These are phyloP conservation scores for Menidia menidia DNA, from an alignment of 2,797 vertebrate genomes.

Conservation along the genomic window DNA sequence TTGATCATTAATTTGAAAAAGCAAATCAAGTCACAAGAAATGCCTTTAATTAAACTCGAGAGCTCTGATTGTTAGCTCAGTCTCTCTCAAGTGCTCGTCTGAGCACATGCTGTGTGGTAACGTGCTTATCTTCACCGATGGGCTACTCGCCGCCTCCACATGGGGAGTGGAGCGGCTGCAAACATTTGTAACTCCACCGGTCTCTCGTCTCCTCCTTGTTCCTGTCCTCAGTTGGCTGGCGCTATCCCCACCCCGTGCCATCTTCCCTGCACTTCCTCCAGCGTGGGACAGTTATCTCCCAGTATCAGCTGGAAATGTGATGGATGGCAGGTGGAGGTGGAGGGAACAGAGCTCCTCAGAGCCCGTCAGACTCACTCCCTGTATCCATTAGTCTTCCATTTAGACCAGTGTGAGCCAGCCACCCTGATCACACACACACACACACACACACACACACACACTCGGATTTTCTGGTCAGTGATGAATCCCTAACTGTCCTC, in stretches of 20 bases:
- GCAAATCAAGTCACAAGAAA: slow-evolving; percentile 20
- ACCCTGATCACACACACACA: slow-evolving; percentile 62
- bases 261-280: slow-evolving; percentile 36
- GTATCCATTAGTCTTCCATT: slow-evolving; percentile 80
- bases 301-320: slow-evolving; percentile 78
- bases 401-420: slow-evolving; percentile 71
- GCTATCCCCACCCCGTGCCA: slow-evolving; percentile 17
- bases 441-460: slow-evolving; percentile 55
- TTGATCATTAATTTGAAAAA: slow-evolving; percentile 19
- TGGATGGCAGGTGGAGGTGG: slow-evolving; percentile 71
- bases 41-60: slow-evolving; percentile 3
- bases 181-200: slow-evolving; percentile 46
- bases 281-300: slow-evolving; percentile 77
- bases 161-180: slow-evolving; percentile 29
- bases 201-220: slow-evolving; percentile 42
- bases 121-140: slow-evolving; percentile 41
- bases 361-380: slow-evolving; percentile 77
- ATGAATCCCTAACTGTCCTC: slow-evolving; percentile 68
- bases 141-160: slow-evolving; percentile 22
- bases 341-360: slow-evolving; percentile 76
- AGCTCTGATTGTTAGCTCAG: slow-evolving; percentile 5
- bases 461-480: slow-evolving; percentile 77
- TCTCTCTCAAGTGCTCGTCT: slow-evolving; percentile 16
- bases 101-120: slow-evolving; percentile 13
- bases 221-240: slow-evolving; percentile 46